Conservation (phyloP, 2,888 invertebrate species). For the Eudasyphora cyanicolor region DNA sequence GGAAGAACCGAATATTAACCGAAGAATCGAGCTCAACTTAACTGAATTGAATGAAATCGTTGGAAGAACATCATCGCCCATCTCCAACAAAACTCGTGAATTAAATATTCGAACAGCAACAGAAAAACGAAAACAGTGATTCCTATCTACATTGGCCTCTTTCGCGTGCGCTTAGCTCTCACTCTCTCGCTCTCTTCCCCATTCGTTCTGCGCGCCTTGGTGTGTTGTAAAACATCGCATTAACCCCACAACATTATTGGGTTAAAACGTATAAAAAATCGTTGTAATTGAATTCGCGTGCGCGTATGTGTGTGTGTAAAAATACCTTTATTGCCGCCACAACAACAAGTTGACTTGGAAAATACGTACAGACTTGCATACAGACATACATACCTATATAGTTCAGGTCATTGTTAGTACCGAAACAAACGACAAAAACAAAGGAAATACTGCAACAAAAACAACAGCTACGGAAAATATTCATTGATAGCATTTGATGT, state of each 20-base stretch:
- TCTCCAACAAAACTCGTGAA: conserved; percentile 14
- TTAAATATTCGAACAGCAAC: neutral
- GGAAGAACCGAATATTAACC: conserved; percentile 6
- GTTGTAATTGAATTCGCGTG: conserved; percentile 17
- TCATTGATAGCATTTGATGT: neutral
- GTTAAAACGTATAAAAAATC: conserved; percentile 22
- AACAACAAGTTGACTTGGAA: conserved; percentile 16
- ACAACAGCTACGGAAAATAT: too few relatives aligned
- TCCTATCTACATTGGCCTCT: conserved; percentile 33
- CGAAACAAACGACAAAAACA: conserved; percentile 25
- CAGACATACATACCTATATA: conserved; percentile 21
- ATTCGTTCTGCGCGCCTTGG: neutral
- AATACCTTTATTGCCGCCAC: neutral
- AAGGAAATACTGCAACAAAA: conserved; percentile 20
- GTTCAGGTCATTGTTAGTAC: conserved; percentile 35
- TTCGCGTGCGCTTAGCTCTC: neutral
- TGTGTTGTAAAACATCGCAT: neutral
- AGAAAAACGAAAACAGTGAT: conserved; percentile 20
- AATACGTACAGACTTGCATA: neutral
- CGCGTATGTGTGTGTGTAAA: neutral
- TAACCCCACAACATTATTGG: conserved; percentile 9
- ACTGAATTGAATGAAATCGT: neutral
- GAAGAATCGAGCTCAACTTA: too few relatives aligned
- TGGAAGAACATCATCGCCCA: neutral
- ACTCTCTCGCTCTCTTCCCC: neutral